Conservation (phyloP, 2,113 vertebrate genomes). For the Phaethornis superciliosus region DNA sequence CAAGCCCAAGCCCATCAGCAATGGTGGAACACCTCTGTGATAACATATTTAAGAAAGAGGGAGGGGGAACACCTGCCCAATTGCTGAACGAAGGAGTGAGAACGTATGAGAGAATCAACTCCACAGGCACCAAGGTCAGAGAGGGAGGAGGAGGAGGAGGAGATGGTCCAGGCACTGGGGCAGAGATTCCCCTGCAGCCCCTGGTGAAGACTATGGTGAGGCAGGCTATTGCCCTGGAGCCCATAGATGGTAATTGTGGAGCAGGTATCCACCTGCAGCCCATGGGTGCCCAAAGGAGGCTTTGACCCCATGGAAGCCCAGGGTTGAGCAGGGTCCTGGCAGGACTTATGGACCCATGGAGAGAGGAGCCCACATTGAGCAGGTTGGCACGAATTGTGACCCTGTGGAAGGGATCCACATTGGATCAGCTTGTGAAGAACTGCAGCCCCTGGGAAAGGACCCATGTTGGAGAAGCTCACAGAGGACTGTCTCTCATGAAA, state of each 20-base stretch:
- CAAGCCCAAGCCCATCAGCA: no score
- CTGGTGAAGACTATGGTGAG: background rate
- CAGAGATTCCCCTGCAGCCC: no score
- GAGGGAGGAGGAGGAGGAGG: no score
- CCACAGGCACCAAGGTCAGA: no score
- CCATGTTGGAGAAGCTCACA: background rate
- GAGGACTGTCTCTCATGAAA: no score
- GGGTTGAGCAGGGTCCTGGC: background rate
- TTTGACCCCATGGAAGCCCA: background rate
- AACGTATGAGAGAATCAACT: no score
- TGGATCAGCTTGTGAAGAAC: background rate
- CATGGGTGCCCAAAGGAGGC: background rate
- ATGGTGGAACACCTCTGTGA: no score
- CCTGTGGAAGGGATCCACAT: background rate
- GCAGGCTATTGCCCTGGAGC: background rate
- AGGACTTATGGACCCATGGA: background rate
- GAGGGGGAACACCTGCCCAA: no score
- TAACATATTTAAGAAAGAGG: no score
- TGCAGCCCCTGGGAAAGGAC: background rate
- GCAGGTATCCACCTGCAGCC: background rate
- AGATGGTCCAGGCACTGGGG: no score
- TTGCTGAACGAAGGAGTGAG: no score
- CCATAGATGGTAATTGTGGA: background rate
- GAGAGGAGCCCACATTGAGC: background rate
- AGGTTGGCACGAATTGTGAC: background rate